A percentile compares a stretch with the other conserved stretches of the same genome.
phyloP scores from a whole-genome alignment of 53 echinoderm and acorn worm genomes.

The Paracentrotus lividus region DNA sequence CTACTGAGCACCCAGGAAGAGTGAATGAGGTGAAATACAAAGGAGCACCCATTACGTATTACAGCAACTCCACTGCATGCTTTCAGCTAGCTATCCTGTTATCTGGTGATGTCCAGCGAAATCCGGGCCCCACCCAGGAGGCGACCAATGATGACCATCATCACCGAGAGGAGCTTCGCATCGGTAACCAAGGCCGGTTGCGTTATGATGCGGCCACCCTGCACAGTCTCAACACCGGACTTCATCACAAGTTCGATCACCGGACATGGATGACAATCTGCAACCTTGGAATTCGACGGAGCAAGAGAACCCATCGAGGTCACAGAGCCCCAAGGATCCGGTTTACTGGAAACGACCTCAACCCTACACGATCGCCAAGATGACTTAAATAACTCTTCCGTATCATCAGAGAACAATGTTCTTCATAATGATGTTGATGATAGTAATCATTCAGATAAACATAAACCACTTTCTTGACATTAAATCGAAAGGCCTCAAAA shows the following conservation, averaged over 20 bases:
- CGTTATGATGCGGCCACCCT: conserved; percentile 2
- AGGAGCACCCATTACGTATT: conserved; percentile 34
- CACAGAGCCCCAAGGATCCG: not conserved
- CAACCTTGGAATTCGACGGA: conserved; percentile 21
- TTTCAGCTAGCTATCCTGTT: not conserved
- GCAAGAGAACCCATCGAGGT: conserved; percentile 17
- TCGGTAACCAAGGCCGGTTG: not conserved
- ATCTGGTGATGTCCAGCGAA: conserved; percentile 16
- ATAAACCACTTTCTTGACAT: not conserved
- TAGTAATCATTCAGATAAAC: not conserved
- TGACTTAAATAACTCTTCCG: not conserved
- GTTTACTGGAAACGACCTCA: not conserved
- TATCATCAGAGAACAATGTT: not conserved
- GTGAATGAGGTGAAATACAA: not conserved
- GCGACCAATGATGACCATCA: not conserved
- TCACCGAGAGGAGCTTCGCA: not conserved
- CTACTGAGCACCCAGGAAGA: not conserved
- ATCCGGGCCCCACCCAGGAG: conserved; percentile 32
- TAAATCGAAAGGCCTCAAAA: not conserved
- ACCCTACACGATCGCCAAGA: not conserved
- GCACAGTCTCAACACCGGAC: conserved; percentile 21
- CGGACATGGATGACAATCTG: conserved; percentile 18
- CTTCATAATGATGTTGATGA: not conserved
- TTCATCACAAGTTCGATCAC: not conserved
- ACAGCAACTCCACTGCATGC: conserved; percentile 13